A percentile compares a stretch with the other conserved stretches of the same genome.
phyloP scores from a whole-genome alignment of 2,113 vertebrate species.

The Melospiza melodia region DNA sequence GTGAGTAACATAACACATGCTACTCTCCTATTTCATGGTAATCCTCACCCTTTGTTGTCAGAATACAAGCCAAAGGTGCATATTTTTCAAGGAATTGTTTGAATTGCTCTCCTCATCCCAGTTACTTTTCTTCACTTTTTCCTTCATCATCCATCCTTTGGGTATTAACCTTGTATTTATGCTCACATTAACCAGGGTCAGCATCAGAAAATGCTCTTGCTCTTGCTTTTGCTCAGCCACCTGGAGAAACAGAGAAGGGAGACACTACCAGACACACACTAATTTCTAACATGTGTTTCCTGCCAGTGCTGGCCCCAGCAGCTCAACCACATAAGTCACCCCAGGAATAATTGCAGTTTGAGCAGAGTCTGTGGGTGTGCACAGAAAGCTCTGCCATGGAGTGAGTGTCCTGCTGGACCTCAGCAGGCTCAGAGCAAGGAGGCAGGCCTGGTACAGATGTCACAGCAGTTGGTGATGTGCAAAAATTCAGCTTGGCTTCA shows the following conservation, averaged over 20 bases:
- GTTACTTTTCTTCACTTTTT: slow-evolving; percentile 58
- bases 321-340: not conserved
- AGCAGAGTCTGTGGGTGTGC: not conserved
- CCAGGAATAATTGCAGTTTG: not conserved
- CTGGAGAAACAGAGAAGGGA: slow-evolving; percentile 65
- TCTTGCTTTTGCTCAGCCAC: slow-evolving; percentile 49
- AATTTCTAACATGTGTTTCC: slow-evolving; percentile 69
- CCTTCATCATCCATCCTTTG: slow-evolving; percentile 38
- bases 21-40: slow-evolving; percentile 29
- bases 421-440: not conserved
- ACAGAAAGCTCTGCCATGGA: not conserved
- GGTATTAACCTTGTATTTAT: slow-evolving; percentile 57
- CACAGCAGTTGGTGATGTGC: not conserved
- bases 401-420: not conserved
- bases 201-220: slow-evolving; percentile 41
- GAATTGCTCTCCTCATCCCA: slow-evolving; percentile 40
- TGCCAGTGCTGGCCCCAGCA: slow-evolving; percentile 11
- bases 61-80: slow-evolving; percentile 44
- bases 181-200: slow-evolving; percentile 53
- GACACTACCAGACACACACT: slow-evolving; percentile 57
- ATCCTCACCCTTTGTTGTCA: slow-evolving; percentile 54
- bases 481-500: not conserved
- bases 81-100: slow-evolving; percentile 51
- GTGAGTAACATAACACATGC: slow-evolving; percentile 48
- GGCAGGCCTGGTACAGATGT: not conserved